phyloP scores from a whole-genome alignment of 2,888 invertebrate species.

The Shargacucullia verbasci region DNA sequence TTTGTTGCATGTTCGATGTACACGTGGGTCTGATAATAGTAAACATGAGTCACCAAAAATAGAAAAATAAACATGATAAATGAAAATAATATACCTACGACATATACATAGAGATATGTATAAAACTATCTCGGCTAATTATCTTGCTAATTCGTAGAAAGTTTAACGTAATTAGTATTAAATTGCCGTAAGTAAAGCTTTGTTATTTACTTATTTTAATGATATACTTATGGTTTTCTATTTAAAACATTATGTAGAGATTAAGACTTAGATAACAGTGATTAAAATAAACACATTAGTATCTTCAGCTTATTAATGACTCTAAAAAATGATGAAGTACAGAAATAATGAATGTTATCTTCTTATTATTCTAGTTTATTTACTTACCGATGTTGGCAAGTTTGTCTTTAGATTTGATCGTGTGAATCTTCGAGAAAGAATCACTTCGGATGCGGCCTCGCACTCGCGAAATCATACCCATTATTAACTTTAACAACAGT shows the following conservation, averaged over 20 bases:
- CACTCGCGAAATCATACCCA: conserved; percentile 93
- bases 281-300: no score
- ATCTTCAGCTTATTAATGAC: no score
- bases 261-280: no score
- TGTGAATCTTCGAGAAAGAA: conserved; percentile 90
- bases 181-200: no score
- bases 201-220: no score
- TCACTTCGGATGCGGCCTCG: conserved; percentile 91
- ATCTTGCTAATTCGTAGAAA: neutral
- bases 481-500: conserved; percentile 62
- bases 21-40: conserved; percentile 36
- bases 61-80: conserved; percentile 21
- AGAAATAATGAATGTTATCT: no score
- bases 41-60: conserved; percentile 43
- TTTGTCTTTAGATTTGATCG: conserved; percentile 90
- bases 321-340: no score
- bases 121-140: neutral
- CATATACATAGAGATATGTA: neutral
- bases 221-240: no score
- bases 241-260: no score
- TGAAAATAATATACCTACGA: conserved; percentile 22
- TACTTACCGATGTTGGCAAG: conserved; percentile 91
- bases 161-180: neutral
- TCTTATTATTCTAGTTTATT: neutral
- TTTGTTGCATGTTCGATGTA: conserved; percentile 23